Evolutionary conservation across 2,797 vertebrate genomes (phyloP).

Genomic region (Mormyrops attenuatus): DNA sequence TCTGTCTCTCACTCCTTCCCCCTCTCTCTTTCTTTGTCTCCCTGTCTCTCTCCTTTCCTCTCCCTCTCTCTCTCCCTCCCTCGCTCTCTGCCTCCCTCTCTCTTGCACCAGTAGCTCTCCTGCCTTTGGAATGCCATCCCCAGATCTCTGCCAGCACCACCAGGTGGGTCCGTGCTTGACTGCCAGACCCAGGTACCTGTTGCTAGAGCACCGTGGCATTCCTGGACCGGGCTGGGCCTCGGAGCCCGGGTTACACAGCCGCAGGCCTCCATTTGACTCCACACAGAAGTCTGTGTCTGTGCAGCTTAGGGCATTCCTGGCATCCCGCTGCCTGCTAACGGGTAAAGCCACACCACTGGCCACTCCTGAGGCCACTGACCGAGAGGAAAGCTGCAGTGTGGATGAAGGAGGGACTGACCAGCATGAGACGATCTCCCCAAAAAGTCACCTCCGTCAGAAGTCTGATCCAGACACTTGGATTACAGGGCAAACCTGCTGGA

Average conservation of each 20-base stretch:
- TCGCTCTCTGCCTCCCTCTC: not conserved
- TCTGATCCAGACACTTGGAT: not conserved
- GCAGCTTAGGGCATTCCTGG: not conserved
- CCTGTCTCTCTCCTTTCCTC: too few species aligned
- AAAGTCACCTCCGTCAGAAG: not conserved
- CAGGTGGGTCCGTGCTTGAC: not conserved
- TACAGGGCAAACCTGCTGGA: not conserved
- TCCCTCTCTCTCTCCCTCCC: not conserved
- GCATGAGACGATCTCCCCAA: not conserved
- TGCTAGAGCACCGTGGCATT: not conserved
- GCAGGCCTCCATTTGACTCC: not conserved
- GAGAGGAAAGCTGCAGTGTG: not conserved
- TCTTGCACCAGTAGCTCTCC: not conserved
- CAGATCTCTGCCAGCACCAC: not conserved
- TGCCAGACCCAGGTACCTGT: not conserved
- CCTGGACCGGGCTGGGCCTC: not conserved
- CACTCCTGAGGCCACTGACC: not conserved
- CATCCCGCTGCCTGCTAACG: not conserved
- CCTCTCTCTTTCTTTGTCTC: too few species aligned
- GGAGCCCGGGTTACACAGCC: not conserved
- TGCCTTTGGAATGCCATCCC: not conserved
- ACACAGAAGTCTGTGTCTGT: not conserved
- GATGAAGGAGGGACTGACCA: not conserved
- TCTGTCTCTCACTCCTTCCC: too few species aligned
- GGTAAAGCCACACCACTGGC: not conserved